Base-by-base conservation (phyloP, 2,888 invertebrate genomes). In the Listrodromus nycthemerus region DNA sequence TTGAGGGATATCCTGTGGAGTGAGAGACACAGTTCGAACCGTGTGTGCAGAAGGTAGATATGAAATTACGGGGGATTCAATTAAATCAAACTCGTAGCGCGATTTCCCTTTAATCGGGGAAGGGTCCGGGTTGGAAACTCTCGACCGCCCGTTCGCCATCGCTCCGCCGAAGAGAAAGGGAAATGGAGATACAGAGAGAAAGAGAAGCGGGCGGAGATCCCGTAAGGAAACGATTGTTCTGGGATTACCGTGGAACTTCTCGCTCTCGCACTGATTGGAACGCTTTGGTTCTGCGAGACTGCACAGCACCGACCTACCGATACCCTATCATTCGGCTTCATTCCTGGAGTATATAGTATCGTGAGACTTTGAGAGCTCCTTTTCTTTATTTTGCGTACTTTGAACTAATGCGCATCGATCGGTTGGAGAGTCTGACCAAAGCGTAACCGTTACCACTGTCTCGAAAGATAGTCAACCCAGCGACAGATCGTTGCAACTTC, bases 61-160 rank as follows among this genome's bases (percentile, higher is more conserved):
- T 91, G 92, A 92, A 91, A 92, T 93, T 91, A 92, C 91, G 89
- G 88, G 78, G 90, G 91, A 92, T 92, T 93, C 92, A 92, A 93
- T 93, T 93, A 93, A 91, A 91, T 90, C 89, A 90, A 92, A 92
- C 89, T 91, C 89, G 87, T 87, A 86, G 86, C 86, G 86, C 86
- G 89, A 87, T 86, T 83, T 85, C 87, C 87, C 86, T 90, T 90
- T 90, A 92, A 91, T 92, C 91, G 91, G 86, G 86, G 89, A 89
- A 87, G 88, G 88, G 73, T 55, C 66, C 30, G 70, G 50, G 80
- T 52, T 58, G 52, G 75, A 75, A 63, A 58, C 65, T 27, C 55
- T 74, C 61, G 65, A 69, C 52, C 30, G 61, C 45, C 58, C 48
- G 37, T 66, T 58, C 52, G 41, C 50, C 61, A 52, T 80, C 66